Evolutionary conservation across 92 coral and sea anemone genomes (phyloP).

Genomic region (Epizoanthus ramosus): DNA sequence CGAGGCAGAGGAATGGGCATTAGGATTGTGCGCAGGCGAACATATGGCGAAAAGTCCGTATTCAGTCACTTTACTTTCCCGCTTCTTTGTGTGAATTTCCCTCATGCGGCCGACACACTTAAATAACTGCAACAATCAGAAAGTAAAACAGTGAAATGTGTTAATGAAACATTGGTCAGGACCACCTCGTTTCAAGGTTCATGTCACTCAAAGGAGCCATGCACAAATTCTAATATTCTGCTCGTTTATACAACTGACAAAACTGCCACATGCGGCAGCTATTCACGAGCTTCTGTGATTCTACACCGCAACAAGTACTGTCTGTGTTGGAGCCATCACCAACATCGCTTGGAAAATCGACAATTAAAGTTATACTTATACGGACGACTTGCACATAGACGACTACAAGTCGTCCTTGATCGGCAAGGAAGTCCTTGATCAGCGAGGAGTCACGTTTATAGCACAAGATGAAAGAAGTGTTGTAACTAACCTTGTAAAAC

Average conservation of each 20-base stretch:
- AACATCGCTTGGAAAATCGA: neutral
- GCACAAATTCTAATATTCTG: no score
- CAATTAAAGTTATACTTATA: neutral
- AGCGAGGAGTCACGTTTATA: neutral
- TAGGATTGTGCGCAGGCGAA: conserved; percentile 84
- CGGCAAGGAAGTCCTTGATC: no score
- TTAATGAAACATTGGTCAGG: no score
- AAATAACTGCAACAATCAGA: conserved; percentile 68
- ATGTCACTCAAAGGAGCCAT: no score
- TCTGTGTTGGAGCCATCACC: no score
- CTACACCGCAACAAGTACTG: no score
- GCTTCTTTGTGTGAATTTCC: conserved; percentile 90
- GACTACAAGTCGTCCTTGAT: neutral
- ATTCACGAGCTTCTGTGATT: no score
- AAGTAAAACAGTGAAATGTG: no score
- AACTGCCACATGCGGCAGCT: no score
- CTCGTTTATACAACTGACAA: no score
- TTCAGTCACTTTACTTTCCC: conserved; percentile 89
- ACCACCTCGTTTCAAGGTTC: no score
- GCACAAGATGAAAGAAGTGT: neutral
- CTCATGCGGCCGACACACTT: conserved; percentile 89
- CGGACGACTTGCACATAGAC: neutral
- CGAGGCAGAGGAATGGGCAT: conserved; percentile 71
- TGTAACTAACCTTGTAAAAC: conserved; percentile 82
- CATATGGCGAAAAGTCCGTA: conserved; percentile 97